phyloP scores from a whole-genome alignment of 30 jellyfish, hydroid and myxozoan genomes.

The Mastigias papua region DNA sequence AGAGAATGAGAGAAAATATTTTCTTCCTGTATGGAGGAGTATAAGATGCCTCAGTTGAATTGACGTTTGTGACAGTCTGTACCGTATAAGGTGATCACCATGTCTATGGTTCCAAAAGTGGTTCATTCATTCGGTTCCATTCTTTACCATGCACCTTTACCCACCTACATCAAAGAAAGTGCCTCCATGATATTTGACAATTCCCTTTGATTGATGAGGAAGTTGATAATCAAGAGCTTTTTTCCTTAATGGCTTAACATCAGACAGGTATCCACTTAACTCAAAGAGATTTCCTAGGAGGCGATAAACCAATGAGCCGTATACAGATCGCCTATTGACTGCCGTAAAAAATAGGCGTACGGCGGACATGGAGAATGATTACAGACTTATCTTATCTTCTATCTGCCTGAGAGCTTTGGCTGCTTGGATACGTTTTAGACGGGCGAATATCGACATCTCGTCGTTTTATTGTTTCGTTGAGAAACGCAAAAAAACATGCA shows the following conservation, averaged over 20 bases:
- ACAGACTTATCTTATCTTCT: not conserved
- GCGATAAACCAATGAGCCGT: not conserved
- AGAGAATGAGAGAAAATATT: too few relatives aligned
- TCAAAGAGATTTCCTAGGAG: slow-evolving; percentile 21
- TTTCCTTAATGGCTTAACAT: slow-evolving; percentile 8
- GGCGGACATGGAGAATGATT: not conserved
- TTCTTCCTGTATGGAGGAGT: too few relatives aligned
- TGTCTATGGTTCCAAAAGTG: not conserved
- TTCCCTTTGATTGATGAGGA: slow-evolving; percentile 30
- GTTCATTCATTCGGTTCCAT: not conserved
- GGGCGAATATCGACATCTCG: not conserved
- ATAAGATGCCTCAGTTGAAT: too few relatives aligned
- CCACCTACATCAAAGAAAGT: slow-evolving; percentile 5
- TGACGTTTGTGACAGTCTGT: not conserved
- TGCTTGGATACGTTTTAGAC: not conserved
- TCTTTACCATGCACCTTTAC: not conserved
- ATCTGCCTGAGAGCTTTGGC: not conserved
- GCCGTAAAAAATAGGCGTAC: not conserved
- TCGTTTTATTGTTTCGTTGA: not conserved
- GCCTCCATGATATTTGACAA: slow-evolving; percentile 10
- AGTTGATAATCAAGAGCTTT: slow-evolving; percentile 15
- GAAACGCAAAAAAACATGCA: not conserved
- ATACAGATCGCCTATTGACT: slow-evolving; percentile 15
- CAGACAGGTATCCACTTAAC: slow-evolving; percentile 23
- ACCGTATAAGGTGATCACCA: not conserved